Percentiles rank a stretch among this genome's conserved stretches.
Conservation (phyloP, 2,797 vertebrate species). For the Loris lydekkerianus region DNA sequence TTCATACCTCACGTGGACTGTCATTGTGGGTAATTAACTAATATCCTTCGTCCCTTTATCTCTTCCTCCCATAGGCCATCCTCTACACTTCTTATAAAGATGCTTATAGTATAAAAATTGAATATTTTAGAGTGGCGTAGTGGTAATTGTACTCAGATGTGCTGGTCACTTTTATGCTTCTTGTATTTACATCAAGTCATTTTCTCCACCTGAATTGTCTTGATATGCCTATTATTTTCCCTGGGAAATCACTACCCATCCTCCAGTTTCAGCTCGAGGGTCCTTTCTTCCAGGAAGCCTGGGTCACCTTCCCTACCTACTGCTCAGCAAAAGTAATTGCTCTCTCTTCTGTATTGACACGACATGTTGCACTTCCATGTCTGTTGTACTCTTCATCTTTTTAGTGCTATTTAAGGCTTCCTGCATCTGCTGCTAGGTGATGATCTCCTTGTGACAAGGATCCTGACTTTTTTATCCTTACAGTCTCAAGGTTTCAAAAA, state of each 20-base stretch:
- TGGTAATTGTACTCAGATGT: background rate
- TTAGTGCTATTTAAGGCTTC: background rate
- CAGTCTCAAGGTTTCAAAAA: slow-evolving; percentile 40
- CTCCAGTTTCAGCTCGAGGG: background rate
- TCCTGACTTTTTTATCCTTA: background rate
- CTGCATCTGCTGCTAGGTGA: background rate
- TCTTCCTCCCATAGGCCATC: background rate
- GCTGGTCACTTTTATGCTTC: background rate
- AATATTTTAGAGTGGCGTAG: background rate
- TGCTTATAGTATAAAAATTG: background rate
- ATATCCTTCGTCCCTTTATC: background rate
- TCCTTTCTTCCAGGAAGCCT: background rate
- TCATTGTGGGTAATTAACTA: background rate
- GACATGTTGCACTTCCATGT: background rate
- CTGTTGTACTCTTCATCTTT: background rate
- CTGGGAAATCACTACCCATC: background rate
- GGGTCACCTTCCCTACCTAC: background rate
- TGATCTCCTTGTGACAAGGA: background rate
- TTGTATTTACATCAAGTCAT: background rate
- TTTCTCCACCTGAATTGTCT: background rate
- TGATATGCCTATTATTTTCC: background rate
- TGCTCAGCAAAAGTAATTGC: slow-evolving; percentile 9
- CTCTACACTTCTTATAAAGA: background rate
- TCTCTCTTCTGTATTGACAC: background rate
- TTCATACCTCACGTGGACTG: background rate